These are phyloP conservation scores for Monopterus albus DNA, from an alignment of 2,113 vertebrate species.

Conservation along the genomic window DNA sequence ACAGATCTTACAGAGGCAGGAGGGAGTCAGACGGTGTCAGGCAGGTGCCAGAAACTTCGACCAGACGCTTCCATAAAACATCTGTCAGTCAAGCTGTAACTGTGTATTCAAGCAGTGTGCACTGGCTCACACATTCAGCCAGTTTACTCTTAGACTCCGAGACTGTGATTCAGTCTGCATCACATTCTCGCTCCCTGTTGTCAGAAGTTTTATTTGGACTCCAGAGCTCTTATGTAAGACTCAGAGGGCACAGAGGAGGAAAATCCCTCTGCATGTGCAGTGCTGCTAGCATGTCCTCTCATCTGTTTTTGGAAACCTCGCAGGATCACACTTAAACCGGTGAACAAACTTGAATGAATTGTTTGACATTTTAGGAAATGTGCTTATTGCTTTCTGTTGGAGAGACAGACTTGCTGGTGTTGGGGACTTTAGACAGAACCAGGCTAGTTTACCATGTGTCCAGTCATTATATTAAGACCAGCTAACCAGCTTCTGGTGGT, in stretches of 20 bases:
- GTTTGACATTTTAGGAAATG: conserved; percentile 1
- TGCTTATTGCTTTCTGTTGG: neutral
- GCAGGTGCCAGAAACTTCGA: conserved; percentile 24
- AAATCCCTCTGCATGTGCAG: neutral
- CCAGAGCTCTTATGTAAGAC: conserved; percentile 43
- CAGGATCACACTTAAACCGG: conserved; percentile 15
- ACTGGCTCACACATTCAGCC: conserved; percentile 21
- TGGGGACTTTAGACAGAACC: neutral
- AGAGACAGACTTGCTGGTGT: neutral
- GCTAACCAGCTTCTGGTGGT: neutral
- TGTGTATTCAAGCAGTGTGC: neutral
- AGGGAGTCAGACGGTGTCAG: conserved; percentile 11
- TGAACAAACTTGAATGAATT: conserved; percentile 30
- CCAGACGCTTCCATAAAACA: conserved; percentile 44
- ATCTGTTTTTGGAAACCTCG: conserved; percentile 43
- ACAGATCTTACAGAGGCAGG: conserved; percentile 14
- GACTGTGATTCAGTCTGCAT: conserved; percentile 34
- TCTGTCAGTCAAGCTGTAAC: conserved; percentile 2
- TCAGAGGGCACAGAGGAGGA: neutral
- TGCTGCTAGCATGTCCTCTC: conserved; percentile 34
- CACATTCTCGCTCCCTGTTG: conserved; percentile 30
- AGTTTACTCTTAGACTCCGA: conserved; percentile 29
- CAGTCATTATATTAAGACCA: neutral
- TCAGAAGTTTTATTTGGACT: conserved; percentile 37
- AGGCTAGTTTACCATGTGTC: neutral